A percentile compares a stretch with the other conserved stretches of the same genome.
Conservation (phyloP, 2,113 vertebrate genomes). For the Stercorarius parasiticus region DNA sequence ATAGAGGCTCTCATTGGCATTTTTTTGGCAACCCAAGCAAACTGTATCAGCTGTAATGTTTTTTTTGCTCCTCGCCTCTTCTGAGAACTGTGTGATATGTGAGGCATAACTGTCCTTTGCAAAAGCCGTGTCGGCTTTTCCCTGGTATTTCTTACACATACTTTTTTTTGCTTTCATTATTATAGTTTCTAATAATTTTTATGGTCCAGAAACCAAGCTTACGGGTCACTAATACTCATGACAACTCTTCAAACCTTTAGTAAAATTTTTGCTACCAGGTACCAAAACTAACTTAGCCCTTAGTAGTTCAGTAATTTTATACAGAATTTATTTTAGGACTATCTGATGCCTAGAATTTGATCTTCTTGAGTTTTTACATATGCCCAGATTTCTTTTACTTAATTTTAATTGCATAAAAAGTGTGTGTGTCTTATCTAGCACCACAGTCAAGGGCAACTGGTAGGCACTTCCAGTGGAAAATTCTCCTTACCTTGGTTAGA, state of each 20-base stretch:
- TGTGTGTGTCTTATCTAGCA: not conserved
- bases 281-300: not conserved
- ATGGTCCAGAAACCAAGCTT: not conserved
- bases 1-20: not conserved
- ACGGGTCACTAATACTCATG: not conserved
- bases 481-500: not conserved
- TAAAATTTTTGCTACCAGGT: not conserved
- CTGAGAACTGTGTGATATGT: not conserved
- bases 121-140: not conserved
- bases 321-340: not conserved
- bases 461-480: not conserved
- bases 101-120: not conserved
- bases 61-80: not conserved
- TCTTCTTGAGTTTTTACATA: not conserved
- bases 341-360: not conserved
- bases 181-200: not conserved
- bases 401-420: not conserved
- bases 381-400: not conserved
- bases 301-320: not conserved
- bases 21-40: not conserved
- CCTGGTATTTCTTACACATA: not conserved
- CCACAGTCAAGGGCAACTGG: not conserved
- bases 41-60: not conserved
- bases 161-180: not conserved
- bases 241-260: not conserved